Evolutionary conservation across 2,797 vertebrate genomes (phyloP), one percentile per base, ranked within the genome.

Genomic region (Centroberyx gerrardi): DNA sequence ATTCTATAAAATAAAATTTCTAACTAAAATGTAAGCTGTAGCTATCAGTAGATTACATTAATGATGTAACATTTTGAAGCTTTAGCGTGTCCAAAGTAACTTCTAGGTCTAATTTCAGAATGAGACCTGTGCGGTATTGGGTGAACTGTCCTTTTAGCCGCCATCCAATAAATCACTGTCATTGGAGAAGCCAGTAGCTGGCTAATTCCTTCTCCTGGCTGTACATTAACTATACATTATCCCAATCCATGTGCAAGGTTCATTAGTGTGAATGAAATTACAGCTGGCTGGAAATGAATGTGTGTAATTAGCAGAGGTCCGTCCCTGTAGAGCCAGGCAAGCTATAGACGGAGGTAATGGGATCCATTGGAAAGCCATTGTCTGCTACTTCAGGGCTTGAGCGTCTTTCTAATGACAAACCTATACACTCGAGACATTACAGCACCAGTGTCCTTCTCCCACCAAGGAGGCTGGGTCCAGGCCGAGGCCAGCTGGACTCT

Each of bases 201-300:
- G 72, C 79, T 91, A 89, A 90, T 89, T 85, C 71, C 5, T 63
- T 83, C 87, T 91, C 85, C 80, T 80, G 78, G 82, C 85, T 92
- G 87, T 92, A 87, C 82, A 93, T 93, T 91, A 91, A 92, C 90
- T 91, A 88, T 90, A 90, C 90, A 93, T 93, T 93, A 92, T 87
- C 80, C 81, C 80, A 80, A 89, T 91, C 87, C 80, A 72, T 91
- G 88, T 85, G 89, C 79, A 84, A 85, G 87, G 83, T 90, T 93
- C 91, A 93, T 93, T 93, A 92, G 89, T 80, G 86, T 88, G 85
- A 90, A 91, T 90, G 90, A 88, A 91, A 93, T 93, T 92, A 89
- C 90, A 87, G 87, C 89, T 90, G 88, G 85, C 76, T 91, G 81
- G 81, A 87, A 92, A 92, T 87, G 62, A 93, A 91, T 86, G 90